Evolutionary conservation across 2,113 vertebrate genomes (phyloP).

Genomic region (Orientallactaga bullata): DNA sequence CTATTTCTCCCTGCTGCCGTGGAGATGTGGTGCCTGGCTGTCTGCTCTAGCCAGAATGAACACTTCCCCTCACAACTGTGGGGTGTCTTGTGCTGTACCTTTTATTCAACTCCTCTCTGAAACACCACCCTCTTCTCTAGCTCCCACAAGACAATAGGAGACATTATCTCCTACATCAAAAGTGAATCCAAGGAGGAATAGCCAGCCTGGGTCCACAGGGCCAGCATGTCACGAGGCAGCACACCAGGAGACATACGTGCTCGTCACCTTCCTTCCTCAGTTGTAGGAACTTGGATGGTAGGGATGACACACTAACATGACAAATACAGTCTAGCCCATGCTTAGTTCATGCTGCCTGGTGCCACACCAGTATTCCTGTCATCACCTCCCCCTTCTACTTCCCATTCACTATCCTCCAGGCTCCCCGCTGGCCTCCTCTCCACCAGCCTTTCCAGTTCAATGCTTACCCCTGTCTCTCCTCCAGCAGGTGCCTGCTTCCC

Average conservation of each 20-base stretch:
- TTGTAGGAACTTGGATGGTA: not conserved
- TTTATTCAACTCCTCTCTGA: not conserved
- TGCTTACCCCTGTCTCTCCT: not conserved
- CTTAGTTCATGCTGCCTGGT: too few species aligned
- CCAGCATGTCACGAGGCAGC: not conserved
- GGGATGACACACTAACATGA: not conserved
- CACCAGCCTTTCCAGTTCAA: not conserved
- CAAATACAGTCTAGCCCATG: too few species aligned
- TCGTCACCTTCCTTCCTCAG: not conserved
- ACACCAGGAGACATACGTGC: too few species aligned
- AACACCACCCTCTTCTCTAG: not conserved
- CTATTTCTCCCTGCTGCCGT: too few species aligned
- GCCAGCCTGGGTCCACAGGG: not conserved
- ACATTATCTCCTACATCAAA: too few species aligned
- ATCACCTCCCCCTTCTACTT: too few species aligned
- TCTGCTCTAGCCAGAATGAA: too few species aligned
- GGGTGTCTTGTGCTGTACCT: too few species aligned
- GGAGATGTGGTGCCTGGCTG: too few species aligned
- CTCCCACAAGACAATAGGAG: not conserved
- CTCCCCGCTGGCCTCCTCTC: not conserved
- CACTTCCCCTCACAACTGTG: too few species aligned
- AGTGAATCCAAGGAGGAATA: not conserved
- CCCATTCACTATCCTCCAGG: not conserved
- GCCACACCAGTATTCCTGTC: not conserved
- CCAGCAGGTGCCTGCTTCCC: not conserved